phyloP scores from a whole-genome alignment of 2,113 vertebrate genomes.

The Scomber scombrus region DNA sequence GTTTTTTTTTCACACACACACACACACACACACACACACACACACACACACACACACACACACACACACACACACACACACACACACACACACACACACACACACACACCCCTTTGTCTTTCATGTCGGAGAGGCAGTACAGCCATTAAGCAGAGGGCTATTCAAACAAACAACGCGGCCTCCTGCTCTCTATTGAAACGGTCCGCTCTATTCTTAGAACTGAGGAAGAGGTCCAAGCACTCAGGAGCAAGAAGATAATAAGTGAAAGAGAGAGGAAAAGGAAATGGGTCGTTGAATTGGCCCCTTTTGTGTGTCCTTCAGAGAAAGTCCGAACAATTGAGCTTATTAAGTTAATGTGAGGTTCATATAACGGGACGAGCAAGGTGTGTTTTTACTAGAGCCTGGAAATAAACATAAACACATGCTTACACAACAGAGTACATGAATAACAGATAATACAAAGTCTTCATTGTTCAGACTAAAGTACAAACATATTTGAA shows the following conservation, averaged over 20 bases:
- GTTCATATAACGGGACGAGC: background rate
- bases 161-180: slow-evolving; percentile 45
- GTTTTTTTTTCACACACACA: no score
- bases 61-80: no score
- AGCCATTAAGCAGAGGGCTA: slow-evolving; percentile 11
- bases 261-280: background rate
- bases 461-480: background rate
- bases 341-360: background rate
- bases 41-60: no score
- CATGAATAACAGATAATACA: background rate
- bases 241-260: slow-evolving; percentile 4
- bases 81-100: background rate
- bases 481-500: background rate
- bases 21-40: no score
- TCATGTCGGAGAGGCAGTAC: background rate
- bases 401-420: background rate
- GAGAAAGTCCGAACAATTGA: background rate
- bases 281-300: background rate
- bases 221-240: slow-evolving; percentile 16
- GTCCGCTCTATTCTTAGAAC: background rate
- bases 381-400: no score
- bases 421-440: background rate
- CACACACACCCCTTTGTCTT: background rate
- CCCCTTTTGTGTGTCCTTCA: background rate
- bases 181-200: slow-evolving; percentile 8